Base-by-base conservation (phyloP, 1,140 invertebrate genomes). In the Stenopsyche tienmushanensis region DNA sequence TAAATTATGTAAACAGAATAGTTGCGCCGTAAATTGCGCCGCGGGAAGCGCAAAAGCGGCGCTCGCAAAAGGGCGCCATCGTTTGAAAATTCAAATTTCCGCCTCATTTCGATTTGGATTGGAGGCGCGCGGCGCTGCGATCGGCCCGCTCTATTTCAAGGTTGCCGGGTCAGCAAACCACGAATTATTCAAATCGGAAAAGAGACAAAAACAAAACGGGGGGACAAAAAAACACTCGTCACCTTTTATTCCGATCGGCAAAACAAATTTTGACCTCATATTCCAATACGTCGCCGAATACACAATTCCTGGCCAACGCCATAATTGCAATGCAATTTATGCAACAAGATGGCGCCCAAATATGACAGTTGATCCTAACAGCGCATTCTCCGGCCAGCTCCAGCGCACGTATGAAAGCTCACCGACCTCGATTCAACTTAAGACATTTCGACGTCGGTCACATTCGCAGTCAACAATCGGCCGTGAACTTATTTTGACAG, bases 151-250 rank as follows among this genome's bases (percentile, higher is more conserved):
- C 68, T 63, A 64, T 70, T 70, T 70, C 68, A 70, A 70, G 68
- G 68, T 70, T 70, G 68, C 60, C 68, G 64, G 68, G 64, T 70
- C 68, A 70, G 68, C 68, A 70, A 70, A 70, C 68, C 68, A 62
- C 55, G 59, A 54, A 64, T 50, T 65, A 69, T 69, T 69, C 47
- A 62, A 69, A 69, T 66, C 45, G 21, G 9, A 13, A 24, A 24
- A 29, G 41, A 44, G 41, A 58, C n/a, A 45, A 58, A 62, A 65
- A 59, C 49, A 41, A 21, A 69, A 64, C 59, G 39, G 20, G 7
- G 13, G 34, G n/a, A 39, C 1, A 41, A 29, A 60, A 60, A 63
- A 60, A 49, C 29, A 55, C 25, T 60, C 66, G 49, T 57, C 66
- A 58, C 60, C 65, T 67, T n/a, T 49, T 42, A 20, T 41, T 47